Base-by-base conservation (phyloP, 2,113 vertebrate genomes). In the Ellobius talpinus region DNA sequence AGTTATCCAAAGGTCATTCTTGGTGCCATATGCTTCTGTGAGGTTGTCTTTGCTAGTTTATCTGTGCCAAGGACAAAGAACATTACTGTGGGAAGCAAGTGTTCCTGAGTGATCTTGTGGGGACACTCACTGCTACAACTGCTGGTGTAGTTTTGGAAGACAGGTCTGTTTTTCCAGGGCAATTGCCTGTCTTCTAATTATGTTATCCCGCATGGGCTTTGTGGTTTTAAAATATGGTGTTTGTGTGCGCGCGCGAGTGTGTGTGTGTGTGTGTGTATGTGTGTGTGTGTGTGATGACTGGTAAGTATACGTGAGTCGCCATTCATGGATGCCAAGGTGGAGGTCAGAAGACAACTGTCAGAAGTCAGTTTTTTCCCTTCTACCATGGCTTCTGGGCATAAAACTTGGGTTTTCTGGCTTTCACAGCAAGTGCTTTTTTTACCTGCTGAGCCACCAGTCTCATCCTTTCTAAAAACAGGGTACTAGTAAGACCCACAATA, bases 21-120 rank as follows among this genome's bases (percentile, higher is more conserved):
- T 11, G 45, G 81, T 26, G 42, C 76, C 89, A 63, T 61, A 36
- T 84, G 91, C 86, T 82, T 65, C 74, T 85, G 70, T 87, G 88
- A 77, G 68, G 65, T 78, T 50, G 50, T 77, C 78, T 78, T 33
- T 33, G 7, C 79, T 84, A 14, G 39, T 76, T 82, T 63, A 24
- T 93, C 61, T 92, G 82, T 92, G 74, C 52, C 52, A 87, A 73
- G 61, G 45, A 97, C 66, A 58, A 73, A 66, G 31, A 14, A 14
- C 65, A 7, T 36, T 61, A 29, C 10, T 50, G 58, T 78, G 61
- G 73, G 81, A 95, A 90, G 29, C 58, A 94, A 24, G 81, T 45
- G 61, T 26, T 77, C 52, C 74, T 78, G 61, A 74, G 9, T 11
- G 66, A 52, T 55, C 39, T 73, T 50, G 45, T 39, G 26, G 66